Base-by-base conservation (phyloP, 1,140 invertebrate species). In the Streblospio benedicti region DNA sequence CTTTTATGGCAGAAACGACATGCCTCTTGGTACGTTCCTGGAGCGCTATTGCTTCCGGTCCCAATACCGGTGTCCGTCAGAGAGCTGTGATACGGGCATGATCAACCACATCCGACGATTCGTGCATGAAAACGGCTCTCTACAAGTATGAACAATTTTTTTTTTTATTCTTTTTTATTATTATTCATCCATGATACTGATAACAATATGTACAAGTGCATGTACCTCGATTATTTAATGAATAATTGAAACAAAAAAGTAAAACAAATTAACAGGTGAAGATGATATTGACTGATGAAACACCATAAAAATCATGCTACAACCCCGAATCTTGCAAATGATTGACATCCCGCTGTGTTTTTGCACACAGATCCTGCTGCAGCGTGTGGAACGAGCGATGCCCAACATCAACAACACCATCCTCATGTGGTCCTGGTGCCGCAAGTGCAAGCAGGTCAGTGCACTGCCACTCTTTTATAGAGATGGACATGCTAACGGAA, bases 1-100 rank as follows among this genome's bases (percentile, higher is more conserved):
- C 64, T 89, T 95, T 74, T 97, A 98, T 76, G 91, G 91, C 0
- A 81, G 84, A 18, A 91, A 94, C 69, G 96, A 99, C 73, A 95
- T 97, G 60, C 88, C 93, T 2, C 75, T 99, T 3, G 96, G 94
- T 41, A 87, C 86, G 61, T 99, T 98, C 76, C 79, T 99, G 1
- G 90, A 95, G 74, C 83, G 87, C 50, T 96, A 94, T 72, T 97
- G 93, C 76, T 90, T 94, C 70, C 84, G 78, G 55, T 65, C 76
- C 41, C 67, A 87, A 1, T 93, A 92, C 71, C 84, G 84, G 31
- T 98, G 95, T 72, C 88, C 88, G 0, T 89, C 87, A 0, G 78
- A 83, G n/a, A 67, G 67, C 1, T 97, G 93, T 77, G 84, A 86
- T 31, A 84, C 87, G 4, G 85, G 91, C 2, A 93, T 97, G 83